These are phyloP conservation scores for Anagrus nilaparvatae DNA, from an alignment of 1,140 invertebrate species.

Conservation along the genomic window DNA sequence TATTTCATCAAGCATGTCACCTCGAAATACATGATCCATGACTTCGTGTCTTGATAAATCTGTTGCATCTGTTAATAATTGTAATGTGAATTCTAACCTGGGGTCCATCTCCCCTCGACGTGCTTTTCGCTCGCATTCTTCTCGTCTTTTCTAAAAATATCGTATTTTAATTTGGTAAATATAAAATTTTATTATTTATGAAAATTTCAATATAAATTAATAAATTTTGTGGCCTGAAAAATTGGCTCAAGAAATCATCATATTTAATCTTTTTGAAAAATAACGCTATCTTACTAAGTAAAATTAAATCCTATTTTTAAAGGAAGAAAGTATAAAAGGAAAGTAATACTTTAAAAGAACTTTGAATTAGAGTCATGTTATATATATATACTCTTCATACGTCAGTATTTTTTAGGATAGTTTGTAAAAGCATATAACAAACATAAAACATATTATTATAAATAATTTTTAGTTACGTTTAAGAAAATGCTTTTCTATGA, in stretches of 20 bases:
- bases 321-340: not conserved
- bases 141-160: slow-evolving; percentile 58
- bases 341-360: no score
- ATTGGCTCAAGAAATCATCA: not conserved
- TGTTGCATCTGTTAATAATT: slow-evolving; percentile 72
- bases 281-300: no score
- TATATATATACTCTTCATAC: no score
- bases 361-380: no score
- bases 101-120: slow-evolving; percentile 81
- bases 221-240: no score
- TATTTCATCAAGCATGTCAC: slow-evolving; percentile 81
- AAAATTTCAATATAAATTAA: not conserved
- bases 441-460: no score
- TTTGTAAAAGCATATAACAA: no score
- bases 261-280: no score
- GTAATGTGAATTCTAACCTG: slow-evolving; percentile 77
- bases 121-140: slow-evolving; percentile 84
- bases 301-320: slow-evolving; percentile 1
- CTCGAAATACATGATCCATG: slow-evolving; percentile 82
- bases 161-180: not conserved
- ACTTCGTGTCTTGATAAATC: slow-evolving; percentile 67
- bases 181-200: not conserved
- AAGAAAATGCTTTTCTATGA: no score
- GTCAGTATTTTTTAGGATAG: no score
- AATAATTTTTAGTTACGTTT: no score